These are phyloP conservation scores for Isichthys henryi DNA, from an alignment of 2,113 vertebrate species.

Conservation along the genomic window DNA sequence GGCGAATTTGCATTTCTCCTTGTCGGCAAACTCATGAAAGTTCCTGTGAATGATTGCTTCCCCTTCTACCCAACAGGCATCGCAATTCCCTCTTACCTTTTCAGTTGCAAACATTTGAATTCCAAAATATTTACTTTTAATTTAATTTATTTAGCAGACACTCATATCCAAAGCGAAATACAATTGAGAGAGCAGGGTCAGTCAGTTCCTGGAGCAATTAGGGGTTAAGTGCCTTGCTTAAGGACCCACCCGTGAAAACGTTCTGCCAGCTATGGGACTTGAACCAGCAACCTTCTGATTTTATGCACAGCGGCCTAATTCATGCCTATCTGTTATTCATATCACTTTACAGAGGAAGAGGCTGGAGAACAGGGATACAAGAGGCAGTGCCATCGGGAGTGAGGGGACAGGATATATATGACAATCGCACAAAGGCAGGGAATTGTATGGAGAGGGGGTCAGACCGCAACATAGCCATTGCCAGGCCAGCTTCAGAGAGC, in stretches of 20 bases:
- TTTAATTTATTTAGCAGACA: not conserved
- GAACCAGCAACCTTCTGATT: not conserved
- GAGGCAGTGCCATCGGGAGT: not conserved
- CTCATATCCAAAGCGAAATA: not conserved
- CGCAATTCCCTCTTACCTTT: not conserved
- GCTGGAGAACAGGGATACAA: not conserved
- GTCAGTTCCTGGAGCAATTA: not conserved
- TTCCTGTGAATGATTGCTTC: not conserved
- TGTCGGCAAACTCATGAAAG: conserved; percentile 7
- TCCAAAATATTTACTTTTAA: not conserved
- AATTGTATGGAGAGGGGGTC: not conserved
- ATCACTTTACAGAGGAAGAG: not conserved
- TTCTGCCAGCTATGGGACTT: not conserved
- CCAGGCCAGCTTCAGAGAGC: not conserved
- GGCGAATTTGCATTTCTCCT: conserved; percentile 5
- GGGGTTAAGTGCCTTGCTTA: not conserved
- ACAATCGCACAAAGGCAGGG: not conserved
- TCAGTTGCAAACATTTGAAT: conserved; percentile 11
- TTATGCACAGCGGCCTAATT: not conserved
- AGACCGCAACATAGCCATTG: not conserved
- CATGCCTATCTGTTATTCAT: not conserved
- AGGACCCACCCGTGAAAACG: not conserved
- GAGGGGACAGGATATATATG: too few species aligned
- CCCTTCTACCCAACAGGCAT: not conserved
- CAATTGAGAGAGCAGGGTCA: not conserved